These are phyloP conservation scores for Calycopis cecrops DNA, from an alignment of 1,140 invertebrate species.

Conservation along the genomic window DNA sequence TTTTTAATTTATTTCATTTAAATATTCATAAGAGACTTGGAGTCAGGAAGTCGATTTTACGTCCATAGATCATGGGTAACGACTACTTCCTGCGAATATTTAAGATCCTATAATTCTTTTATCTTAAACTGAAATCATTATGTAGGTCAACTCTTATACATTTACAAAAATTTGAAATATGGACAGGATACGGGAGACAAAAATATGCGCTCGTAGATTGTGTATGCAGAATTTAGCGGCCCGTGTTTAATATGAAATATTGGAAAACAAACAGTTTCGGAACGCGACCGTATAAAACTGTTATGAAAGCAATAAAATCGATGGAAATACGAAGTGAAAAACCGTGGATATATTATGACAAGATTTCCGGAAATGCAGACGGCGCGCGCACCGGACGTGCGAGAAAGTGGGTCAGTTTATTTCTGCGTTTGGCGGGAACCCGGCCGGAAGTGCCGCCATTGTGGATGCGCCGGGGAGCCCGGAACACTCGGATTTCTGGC, in stretches of 20 bases:
- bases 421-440: constrained; percentile 72
- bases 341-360: constrained; percentile 69
- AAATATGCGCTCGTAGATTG: background rate
- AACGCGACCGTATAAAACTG: background rate
- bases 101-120: too few species aligned
- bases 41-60: too few species aligned
- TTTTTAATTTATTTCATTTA: too few species aligned
- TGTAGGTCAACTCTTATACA: too few species aligned
- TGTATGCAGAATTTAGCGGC: constrained; percentile 2
- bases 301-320: constrained; percentile 20
- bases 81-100: too few species aligned
- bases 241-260: constrained; percentile 6
- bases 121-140: too few species aligned
- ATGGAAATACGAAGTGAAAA: constrained; percentile 38
- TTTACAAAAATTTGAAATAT: background rate
- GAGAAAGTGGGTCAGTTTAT: constrained; percentile 71
- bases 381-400: constrained; percentile 59
- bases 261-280: constrained; percentile 10
- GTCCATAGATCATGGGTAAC: too few species aligned
- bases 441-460: constrained; percentile 68
- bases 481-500: constrained; percentile 66
- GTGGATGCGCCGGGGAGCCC: constrained; percentile 64
- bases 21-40: too few species aligned
- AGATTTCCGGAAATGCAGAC: constrained; percentile 66
- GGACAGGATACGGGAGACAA: constrained; percentile 8